Evolutionary conservation across 2,797 vertebrate species (phyloP), one percentile per base, ranked within the genome.

Genomic region (Manis javanica): DNA sequence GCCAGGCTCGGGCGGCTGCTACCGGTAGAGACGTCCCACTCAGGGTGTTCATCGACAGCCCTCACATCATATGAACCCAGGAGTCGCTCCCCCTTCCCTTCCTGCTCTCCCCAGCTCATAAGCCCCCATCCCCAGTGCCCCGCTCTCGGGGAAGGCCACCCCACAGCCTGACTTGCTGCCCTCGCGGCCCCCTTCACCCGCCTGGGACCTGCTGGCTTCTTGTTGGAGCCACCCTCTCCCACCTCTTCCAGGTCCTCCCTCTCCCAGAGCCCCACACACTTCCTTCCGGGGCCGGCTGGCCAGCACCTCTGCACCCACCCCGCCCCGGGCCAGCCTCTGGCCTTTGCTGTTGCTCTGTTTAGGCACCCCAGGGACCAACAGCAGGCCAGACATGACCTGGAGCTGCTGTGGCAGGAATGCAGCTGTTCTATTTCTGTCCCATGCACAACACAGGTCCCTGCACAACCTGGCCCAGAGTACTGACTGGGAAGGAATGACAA

Each of bases 231-330:
- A 34, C 23, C 66, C 34, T 37, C 5, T 37, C 34, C n/a, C 10
- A 37, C 34, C n/a, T 68, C 9, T 42, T 42, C 23, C 8, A 9
- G 1, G 4, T 66, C 34, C 34, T 34, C 37, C 66, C 24, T 39
- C 66, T 12, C 34, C 34, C 64, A 23, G 18, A 34, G 64, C 37
- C 64, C 5, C 19, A 18, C 34, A 34, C 10, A 0, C 0, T 14
- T 71, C 31, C 78, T 81, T 24, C 12, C 19, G 51, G 10, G 31
- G 9, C 55, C 46, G 37, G 85, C 31, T 42, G 55, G 64, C n/a
- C 24, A 53, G 39, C 0, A 5, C 7, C 6, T 63, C 19, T 68
- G 39, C 5, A 46, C 31, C 19, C 11, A 26, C 16, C 37, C 18
- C 1, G 46, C 29, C 31, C 8, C 0, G 23, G 49, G 10, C 29